phyloP scores from a whole-genome alignment of 2,113 vertebrate species.

The Pipa parva region DNA sequence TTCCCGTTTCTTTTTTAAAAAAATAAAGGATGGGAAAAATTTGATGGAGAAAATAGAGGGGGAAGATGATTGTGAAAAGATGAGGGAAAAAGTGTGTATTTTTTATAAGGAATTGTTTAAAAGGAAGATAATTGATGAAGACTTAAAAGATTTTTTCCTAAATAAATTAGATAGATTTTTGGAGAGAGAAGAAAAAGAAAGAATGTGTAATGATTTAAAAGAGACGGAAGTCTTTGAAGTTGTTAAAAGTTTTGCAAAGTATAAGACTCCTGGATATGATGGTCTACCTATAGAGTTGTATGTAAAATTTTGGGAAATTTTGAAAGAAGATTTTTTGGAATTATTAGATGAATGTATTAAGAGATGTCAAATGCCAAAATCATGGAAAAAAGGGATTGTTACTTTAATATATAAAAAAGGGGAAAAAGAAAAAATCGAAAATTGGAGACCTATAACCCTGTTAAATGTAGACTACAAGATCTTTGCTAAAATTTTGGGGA shows the following conservation, averaged over 20 bases:
- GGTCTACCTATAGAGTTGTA: background rate
- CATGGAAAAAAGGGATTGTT: background rate
- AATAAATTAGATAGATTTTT: too few relatives aligned
- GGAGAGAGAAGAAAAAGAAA: too few relatives aligned
- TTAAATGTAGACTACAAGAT: slow-evolving; percentile 3
- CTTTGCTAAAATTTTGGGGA: background rate
- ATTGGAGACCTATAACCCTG: background rate
- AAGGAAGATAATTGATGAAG: too few relatives aligned
- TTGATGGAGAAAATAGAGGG: too few relatives aligned
- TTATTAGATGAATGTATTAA: too few relatives aligned
- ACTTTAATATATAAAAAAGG: background rate
- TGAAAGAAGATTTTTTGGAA: background rate
- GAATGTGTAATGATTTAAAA: too few relatives aligned
- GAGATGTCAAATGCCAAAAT: background rate
- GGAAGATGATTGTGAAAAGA: too few relatives aligned
- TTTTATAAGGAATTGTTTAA: too few relatives aligned
- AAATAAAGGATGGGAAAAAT: too few relatives aligned
- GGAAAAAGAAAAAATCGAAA: background rate
- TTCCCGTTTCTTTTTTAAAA: too few relatives aligned
- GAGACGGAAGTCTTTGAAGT: background rate
- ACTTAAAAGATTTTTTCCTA: too few relatives aligned
- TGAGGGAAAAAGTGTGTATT: too few relatives aligned
- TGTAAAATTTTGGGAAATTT: background rate
- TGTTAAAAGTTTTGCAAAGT: background rate
- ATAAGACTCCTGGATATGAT: background rate